Base-by-base conservation (phyloP, 2,797 vertebrate species). In the Aeoliscus strigatus region DNA sequence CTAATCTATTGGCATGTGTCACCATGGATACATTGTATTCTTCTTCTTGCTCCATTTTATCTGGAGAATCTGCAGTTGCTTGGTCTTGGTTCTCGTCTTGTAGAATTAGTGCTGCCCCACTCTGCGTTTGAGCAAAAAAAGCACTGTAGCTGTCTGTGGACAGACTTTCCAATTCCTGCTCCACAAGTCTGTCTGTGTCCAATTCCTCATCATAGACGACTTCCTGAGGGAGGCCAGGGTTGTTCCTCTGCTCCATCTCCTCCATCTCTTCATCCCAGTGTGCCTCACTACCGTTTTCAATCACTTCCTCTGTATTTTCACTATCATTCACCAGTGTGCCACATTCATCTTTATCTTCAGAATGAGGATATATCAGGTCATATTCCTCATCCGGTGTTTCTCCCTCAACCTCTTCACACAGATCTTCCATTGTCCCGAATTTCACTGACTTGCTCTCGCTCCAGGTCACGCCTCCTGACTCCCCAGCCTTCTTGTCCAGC, bases 361-460 rank as follows among this genome's bases (percentile, higher is more conserved):
- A 21, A 3, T 71, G 66, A 45, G 50, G 28, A 13, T 60, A 68
- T 24, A 44, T 54, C 27, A 69, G 43, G 9, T 70, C 37, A 21
- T 65, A 66, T 4, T 77, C 76, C 27, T 82, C 73, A 31, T 81
- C 74, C 48, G 71, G 2, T 1, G 11, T 32, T 10, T 82, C 77
- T 1, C 56, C 83, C 45, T 87, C 86, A 4, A 66, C 71, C 16
- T 89, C 83, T 46, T 89, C 86, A 8, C 76, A 85, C 39, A 90
- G 77, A 66, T 87, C 85, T 24, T 87, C 88, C 86, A 89, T 90
- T 1, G 86, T 88, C 55, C 86, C 86, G 28, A 80, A 87, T 15
- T 51, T 73, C 54, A 77, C 86, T 2, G 81, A 57, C 31, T 69
- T 74, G 13, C 54, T 66, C 3, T 85, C 78, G 3, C 29, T 72